phyloP scores from a whole-genome alignment of 1,140 invertebrate species.

The Drosophila dunni region DNA sequence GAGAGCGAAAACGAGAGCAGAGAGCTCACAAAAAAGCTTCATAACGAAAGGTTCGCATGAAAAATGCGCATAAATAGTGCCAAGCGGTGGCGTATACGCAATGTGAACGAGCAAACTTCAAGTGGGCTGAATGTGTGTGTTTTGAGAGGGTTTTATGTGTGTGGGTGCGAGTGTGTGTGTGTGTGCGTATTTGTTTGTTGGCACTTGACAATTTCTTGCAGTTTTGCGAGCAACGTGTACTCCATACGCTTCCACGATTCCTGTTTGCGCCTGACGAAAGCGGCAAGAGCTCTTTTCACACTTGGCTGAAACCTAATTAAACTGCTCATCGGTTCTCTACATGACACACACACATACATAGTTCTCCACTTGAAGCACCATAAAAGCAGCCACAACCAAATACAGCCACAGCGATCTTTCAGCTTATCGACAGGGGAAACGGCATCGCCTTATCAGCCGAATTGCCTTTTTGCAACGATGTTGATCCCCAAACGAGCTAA shows the following conservation, averaged over 20 bases:
- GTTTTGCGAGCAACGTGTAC: constrained; percentile 70
- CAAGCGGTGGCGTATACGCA: constrained; percentile 35
- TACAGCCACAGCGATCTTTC: constrained; percentile 14
- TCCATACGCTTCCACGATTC: constrained; percentile 52
- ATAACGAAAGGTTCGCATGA: constrained; percentile 52
- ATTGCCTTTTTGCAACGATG: constrained; percentile 32
- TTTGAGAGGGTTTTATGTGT: constrained; percentile 36
- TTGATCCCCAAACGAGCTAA: constrained; percentile 22
- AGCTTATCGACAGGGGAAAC: constrained; percentile 18
- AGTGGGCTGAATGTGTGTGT: constrained; percentile 45
- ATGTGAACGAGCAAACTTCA: constrained; percentile 30
- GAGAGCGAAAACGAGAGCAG: background rate
- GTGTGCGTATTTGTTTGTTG: constrained; percentile 44
- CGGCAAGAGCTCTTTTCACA: constrained; percentile 40
- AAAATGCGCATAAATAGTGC: constrained; percentile 79
- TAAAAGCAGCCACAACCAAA: constrained; percentile 26
- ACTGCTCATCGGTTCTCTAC: constrained; percentile 30
- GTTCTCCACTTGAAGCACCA: constrained; percentile 8
- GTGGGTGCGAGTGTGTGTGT: constrained; percentile 9
- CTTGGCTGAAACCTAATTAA: constrained; percentile 53
- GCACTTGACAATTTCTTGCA: constrained; percentile 79
- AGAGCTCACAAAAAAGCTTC: constrained; percentile 44
- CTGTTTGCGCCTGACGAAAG: constrained; percentile 49
- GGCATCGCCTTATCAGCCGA: constrained; percentile 34
- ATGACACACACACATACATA: background rate